Conservation (phyloP, 2,797 vertebrate genomes). For the Karalla daura region DNA sequence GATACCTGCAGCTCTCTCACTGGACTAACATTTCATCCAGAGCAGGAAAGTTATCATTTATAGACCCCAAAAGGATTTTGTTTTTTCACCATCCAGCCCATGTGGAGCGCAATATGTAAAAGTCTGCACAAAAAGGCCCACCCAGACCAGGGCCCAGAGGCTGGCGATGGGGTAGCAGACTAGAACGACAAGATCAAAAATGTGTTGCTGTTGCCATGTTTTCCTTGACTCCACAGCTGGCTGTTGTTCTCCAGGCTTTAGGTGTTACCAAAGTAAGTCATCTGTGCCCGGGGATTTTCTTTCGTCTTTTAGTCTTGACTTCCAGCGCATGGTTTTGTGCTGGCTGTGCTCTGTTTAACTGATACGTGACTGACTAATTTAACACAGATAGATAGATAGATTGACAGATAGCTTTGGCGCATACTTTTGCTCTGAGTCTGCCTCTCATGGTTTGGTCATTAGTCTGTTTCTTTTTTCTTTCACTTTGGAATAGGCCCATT, state of each 20-base stretch:
- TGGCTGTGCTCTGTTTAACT: neutral
- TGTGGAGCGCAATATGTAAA: too few relatives aligned
- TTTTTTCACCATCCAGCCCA: too few relatives aligned
- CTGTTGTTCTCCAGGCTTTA: slow-evolving; percentile 5
- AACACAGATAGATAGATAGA: neutral
- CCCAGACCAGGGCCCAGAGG: too few relatives aligned
- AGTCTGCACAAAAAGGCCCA: too few relatives aligned
- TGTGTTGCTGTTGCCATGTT: neutral
- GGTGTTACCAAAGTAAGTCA: neutral
- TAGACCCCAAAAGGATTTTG: too few relatives aligned
- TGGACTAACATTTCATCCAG: too few relatives aligned
- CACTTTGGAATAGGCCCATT: neutral
- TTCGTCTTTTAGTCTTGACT: slow-evolving; percentile 1
- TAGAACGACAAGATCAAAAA: slow-evolving; percentile 4
- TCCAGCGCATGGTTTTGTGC: neutral
- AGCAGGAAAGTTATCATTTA: too few relatives aligned
- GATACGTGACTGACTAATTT: neutral
- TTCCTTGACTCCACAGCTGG: neutral
- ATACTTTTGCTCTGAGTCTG: too few relatives aligned
- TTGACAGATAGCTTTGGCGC: neutral
- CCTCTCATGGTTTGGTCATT: neutral
- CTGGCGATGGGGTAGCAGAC: too few relatives aligned
- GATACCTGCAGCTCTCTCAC: too few relatives aligned
- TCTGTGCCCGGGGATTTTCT: neutral
- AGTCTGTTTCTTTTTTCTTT: neutral